Conservation (phyloP, 1,140 invertebrate species). For the Lasioglossum baleicum region DNA sequence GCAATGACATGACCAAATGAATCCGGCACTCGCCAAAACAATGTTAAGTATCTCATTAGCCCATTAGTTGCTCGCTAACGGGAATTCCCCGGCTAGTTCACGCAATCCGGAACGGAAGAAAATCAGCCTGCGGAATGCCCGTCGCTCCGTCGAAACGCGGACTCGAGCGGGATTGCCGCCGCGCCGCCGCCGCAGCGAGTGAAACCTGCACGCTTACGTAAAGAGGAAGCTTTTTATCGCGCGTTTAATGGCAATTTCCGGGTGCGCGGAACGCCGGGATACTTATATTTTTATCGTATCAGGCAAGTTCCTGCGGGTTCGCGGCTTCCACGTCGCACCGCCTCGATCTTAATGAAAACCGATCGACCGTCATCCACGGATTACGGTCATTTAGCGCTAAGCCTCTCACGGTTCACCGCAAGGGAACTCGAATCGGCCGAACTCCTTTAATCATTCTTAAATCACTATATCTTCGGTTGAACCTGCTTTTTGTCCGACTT, state of each 20-base stretch:
- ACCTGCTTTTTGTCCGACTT: no score
- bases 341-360: background rate
- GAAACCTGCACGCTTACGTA: background rate
- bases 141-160: background rate
- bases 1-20: no score
- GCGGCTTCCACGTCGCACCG: constrained; percentile 14
- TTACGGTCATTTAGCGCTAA: no score
- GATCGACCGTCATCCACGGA: no score
- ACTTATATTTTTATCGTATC: background rate
- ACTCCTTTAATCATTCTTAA: no score
- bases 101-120: background rate
- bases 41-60: no score
- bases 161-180: background rate
- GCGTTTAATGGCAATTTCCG: background rate
- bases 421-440: no score
- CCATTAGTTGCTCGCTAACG: no score
- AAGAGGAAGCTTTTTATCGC: background rate
- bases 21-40: no score
- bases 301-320: background rate
- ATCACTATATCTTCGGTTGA: no score
- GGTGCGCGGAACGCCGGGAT: background rate
- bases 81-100: background rate
- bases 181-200: no score
- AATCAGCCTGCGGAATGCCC: background rate
- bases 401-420: no score